Base-by-base conservation (phyloP, 2,888 invertebrate genomes). In the Dendrolimus houi region DNA sequence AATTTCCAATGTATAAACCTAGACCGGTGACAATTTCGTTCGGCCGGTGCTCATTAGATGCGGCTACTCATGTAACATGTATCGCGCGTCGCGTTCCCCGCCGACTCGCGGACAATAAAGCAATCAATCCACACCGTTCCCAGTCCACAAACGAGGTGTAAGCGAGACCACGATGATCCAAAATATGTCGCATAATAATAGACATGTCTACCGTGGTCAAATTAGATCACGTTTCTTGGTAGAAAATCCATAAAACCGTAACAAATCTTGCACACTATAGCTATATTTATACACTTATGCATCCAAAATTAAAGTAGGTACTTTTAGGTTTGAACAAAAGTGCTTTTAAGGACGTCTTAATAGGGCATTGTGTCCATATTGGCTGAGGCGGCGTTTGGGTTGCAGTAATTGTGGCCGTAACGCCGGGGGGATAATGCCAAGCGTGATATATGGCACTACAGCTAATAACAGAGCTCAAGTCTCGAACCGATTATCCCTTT, bases 371-470 rank as follows among this genome's bases (percentile, higher is more conserved):
- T 79, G 79, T 75, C 72, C 71, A 75, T 72, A 76, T 71, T 68
- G 66, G 66, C 75, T 70, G 74, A 74, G 71, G 74, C 68, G 74
- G 72, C 71, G 71, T 68, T 68, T 70, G 70, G 70, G 73, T 68
- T 72, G 71, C 71, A 68, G 84, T 88, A 87, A 88, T 87, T 85
- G 87, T 81, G 77, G 74, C 78, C 83, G 81, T 83, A 78, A 78
- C 84, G 87, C 87, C 87, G 81, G 82, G 71, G 88, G 75, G 76
- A 72, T 83, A 85, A 83, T 85, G 75, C 85, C 77, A 81, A 77
- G 76, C 84, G 88, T 89, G 89, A 88, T 90, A 87, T 90, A 90
- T 89, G 87, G 84, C 85, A 83, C 86, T 81, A 80, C 81, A 77
- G 79, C 85, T 90, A 88, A 89, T 89, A 88, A 87, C 87, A 87